These are phyloP conservation scores for Sarcophaga carnaria DNA, from an alignment of 2,888 invertebrate species.

Conservation along the genomic window DNA sequence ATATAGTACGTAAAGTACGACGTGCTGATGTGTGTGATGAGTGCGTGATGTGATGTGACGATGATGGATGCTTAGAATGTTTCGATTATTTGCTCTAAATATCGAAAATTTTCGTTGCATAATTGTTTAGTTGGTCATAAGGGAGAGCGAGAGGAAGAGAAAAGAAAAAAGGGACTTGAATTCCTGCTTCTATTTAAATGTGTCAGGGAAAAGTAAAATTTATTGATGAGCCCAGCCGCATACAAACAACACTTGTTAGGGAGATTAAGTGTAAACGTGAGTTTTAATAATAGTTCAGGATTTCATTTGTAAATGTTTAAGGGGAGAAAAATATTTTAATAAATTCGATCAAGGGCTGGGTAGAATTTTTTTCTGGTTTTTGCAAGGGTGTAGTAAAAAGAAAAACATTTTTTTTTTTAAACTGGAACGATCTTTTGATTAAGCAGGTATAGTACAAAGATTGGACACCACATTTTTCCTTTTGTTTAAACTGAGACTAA, in stretches of 20 bases:
- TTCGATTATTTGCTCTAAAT: conserved; percentile 59
- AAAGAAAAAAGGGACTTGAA: not conserved
- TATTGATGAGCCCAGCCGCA: conserved; percentile 37
- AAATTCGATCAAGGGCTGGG: too few species aligned
- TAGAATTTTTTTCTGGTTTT: too few species aligned
- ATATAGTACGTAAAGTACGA: not conserved
- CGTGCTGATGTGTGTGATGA: not conserved
- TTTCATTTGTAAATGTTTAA: not conserved
- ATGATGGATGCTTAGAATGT: conserved; percentile 55
- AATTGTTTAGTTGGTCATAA: conserved; percentile 1
- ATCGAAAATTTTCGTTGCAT: conserved; percentile 48
- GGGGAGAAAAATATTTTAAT: not conserved
- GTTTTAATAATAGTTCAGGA: conserved; percentile 26
- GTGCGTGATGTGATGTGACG: conserved; percentile 6
- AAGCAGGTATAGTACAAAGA: too few species aligned
- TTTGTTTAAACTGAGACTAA: too few species aligned
- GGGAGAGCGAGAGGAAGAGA: too few species aligned
- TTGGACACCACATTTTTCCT: too few species aligned
- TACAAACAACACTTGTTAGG: not conserved
- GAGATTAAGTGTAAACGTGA: conserved; percentile 31
- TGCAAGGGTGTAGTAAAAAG: too few species aligned
- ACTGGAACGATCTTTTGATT: too few species aligned
- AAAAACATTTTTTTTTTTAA: too few species aligned
- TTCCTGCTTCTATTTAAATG: not conserved
- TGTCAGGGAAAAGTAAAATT: not conserved